Percentiles rank a stretch among this genome's conserved stretches.
Conservation (phyloP, 2,113 vertebrate genomes). For the Elachura formosa region DNA sequence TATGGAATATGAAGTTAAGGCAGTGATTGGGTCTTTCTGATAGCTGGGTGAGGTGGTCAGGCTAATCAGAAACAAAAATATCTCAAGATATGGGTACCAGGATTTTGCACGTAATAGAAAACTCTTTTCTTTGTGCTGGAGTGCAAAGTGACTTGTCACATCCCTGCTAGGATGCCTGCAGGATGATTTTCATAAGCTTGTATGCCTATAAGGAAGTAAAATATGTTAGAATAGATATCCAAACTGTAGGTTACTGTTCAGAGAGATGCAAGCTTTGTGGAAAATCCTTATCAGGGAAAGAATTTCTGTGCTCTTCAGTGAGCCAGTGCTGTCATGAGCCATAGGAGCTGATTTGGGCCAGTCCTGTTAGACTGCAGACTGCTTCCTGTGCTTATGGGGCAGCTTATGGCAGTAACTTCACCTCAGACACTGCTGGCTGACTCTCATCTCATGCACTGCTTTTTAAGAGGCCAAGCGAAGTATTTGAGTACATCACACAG, state of each 20-base stretch:
- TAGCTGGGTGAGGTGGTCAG: background rate
- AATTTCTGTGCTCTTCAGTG: background rate
- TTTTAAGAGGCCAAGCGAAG: background rate
- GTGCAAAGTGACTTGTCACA: fast-evolving
- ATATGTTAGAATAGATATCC: background rate
- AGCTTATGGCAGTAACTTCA: background rate
- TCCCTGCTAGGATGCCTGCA: background rate
- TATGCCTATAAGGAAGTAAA: background rate
- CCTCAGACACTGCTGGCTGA: too few relatives aligned
- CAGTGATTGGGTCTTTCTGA: background rate
- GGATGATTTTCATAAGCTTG: background rate
- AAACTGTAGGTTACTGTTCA: background rate
- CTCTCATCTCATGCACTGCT: background rate
- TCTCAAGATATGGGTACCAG: background rate
- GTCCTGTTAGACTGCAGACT: background rate
- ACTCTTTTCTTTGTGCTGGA: background rate
- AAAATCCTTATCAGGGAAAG: background rate
- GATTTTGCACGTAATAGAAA: background rate
- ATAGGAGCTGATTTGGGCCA: background rate
- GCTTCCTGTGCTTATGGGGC: background rate
- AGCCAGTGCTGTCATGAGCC: background rate
- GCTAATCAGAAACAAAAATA: background rate
- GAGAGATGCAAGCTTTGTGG: background rate
- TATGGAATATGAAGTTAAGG: background rate
- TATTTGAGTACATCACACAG: background rate